Percentiles rank a stretch among this genome's conserved stretches.
Evolutionary conservation across 2,797 vertebrate genomes (phyloP).

Genomic region (Smutsia gigantea): DNA sequence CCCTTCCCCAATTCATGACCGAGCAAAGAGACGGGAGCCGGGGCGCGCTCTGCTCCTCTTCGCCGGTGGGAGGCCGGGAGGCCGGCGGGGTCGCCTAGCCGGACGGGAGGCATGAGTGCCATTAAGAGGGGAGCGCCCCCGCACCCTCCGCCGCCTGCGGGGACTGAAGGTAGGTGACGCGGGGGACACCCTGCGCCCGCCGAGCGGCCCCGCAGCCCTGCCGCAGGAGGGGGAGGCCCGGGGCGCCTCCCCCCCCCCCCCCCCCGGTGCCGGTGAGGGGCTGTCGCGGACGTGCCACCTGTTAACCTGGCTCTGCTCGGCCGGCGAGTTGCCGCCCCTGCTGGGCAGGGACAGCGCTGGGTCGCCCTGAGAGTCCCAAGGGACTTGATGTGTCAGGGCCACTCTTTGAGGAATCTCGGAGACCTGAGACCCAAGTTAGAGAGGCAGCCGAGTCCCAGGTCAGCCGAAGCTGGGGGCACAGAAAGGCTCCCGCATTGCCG

Average conservation of each 20-base stretch:
- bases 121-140: conserved; percentile 74
- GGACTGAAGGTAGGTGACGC: conserved; percentile 84
- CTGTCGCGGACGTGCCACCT: conserved; percentile 65
- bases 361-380: neutral
- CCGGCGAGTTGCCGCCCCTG: neutral
- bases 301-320: conserved; percentile 44
- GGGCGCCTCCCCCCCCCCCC: neutral
- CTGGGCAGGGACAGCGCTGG: neutral
- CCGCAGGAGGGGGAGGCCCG: neutral
- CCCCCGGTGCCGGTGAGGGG: neutral
- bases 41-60: conserved; percentile 60
- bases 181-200: neutral
- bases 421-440: neutral
- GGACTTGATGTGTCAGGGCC: conserved; percentile 39
- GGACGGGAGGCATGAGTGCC: conserved; percentile 72
- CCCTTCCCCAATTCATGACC: conserved; percentile 48
- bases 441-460: neutral
- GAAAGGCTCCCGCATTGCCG: neutral
- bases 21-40: conserved; percentile 40
- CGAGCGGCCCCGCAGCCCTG: neutral
- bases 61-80: conserved; percentile 64
- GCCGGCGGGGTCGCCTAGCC: conserved; percentile 56
- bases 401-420: conserved; percentile 26
- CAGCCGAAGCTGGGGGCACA: neutral
- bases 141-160: conserved; percentile 70